Evolutionary conservation across 1,140 invertebrate species (phyloP).

Genomic region (Varroa destructor): DNA sequence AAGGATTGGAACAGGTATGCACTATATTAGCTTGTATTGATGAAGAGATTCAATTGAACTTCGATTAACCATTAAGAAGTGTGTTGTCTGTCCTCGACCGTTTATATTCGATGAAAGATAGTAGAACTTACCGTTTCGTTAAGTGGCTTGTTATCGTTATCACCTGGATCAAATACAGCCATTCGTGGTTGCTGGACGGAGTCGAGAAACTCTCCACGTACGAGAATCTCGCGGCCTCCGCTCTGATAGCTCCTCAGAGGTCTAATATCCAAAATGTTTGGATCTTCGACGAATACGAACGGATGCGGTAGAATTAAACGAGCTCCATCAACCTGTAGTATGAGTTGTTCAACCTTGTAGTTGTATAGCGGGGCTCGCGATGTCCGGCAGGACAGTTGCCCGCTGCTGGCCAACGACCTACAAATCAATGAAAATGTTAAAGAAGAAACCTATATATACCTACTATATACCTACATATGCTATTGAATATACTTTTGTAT

Average conservation of each 20-base stretch:
- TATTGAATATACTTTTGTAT: too few relatives aligned
- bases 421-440: not conserved
- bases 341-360: conserved; percentile 44
- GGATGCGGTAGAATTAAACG: conserved; percentile 56
- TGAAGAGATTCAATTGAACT: too few relatives aligned
- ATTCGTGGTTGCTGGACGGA: conserved; percentile 81
- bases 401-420: conserved; percentile 54
- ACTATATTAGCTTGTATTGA: too few relatives aligned
- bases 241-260: conserved; percentile 39
- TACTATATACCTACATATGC: too few relatives aligned
- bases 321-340: conserved; percentile 67
- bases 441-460: not conserved
- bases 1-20: too few relatives aligned
- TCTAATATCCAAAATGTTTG: conserved; percentile 52
- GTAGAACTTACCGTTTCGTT: conserved; percentile 34
- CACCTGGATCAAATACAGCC: conserved; percentile 57
- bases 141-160: conserved; percentile 32
- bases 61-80: too few relatives aligned
- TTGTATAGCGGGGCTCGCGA: conserved; percentile 48
- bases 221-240: conserved; percentile 80
- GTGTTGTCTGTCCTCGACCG: too few relatives aligned
- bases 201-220: conserved; percentile 77
- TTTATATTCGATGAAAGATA: too few relatives aligned
- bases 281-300: conserved; percentile 79
- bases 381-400: conserved; percentile 69